Base-by-base conservation (phyloP, 2,797 vertebrate genomes). In the Typhlichthys subterraneus region DNA sequence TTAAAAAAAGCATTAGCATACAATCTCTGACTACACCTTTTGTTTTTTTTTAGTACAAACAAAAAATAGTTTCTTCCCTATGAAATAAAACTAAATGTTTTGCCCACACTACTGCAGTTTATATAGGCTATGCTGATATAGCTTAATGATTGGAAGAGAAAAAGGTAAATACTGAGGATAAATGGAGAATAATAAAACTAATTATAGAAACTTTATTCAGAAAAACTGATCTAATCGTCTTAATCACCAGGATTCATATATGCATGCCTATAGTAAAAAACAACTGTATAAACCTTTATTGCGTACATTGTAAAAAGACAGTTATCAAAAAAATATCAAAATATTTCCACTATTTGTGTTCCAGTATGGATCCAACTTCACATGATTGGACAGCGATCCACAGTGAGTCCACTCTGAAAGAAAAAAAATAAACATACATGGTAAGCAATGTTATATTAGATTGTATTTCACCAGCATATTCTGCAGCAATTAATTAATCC, bases 371-470 rank as follows among this genome's bases (percentile, higher is more conserved):
- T 76, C 67, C 70, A 14, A 8, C 31, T 51, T 92, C 89, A 92
- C 90, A 92, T 92, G 69, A 92, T 74, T 1, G 85, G 86, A 66
- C 90, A 92, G 63, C 1, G 84, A 64, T 90, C 89, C 73, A 88
- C 62, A 48, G 77, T 80, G 65, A 15, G 14, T 57, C 89, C 89
- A 67, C 69, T 75, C 91, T 92, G 65, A 48, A 9, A 53, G 56
- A 67, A 6, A 23, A 70, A 63, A 60, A 2, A 53, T 19, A 1
- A 4, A 57, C 3, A 1, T 2, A 57, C 2, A 60, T n/a, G 59
- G 38, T 76, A 31, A 58, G 4, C 12, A 13, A 42, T 1, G 19
- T 17, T 23, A 10, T 3, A 42, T 42, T 42, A 42, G 38, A 42
- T 42, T 7, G 38, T 9, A 42, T 42, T 42, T 42, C 7, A 42